A percentile compares a stretch with the other conserved stretches of the same genome.
Conservation (phyloP, 2,888 invertebrate genomes). For the Lasioglossum figueresi region DNA sequence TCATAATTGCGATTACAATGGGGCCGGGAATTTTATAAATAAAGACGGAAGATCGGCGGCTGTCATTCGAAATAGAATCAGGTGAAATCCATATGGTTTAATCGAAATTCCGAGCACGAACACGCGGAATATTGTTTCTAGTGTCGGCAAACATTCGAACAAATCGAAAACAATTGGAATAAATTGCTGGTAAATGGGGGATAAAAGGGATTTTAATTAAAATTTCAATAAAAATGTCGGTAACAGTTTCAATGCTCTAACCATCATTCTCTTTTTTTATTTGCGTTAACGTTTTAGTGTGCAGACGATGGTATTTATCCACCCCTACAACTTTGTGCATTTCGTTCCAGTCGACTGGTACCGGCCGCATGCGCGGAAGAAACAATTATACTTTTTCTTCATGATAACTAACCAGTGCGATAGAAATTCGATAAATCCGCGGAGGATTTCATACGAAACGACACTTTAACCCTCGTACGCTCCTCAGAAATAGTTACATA, state of each 20-base stretch:
- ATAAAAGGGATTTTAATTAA: not conserved
- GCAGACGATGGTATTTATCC: not conserved
- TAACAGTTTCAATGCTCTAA: not conserved
- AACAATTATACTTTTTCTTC: not conserved
- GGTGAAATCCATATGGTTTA: too few relatives aligned
- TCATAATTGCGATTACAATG: constrained; percentile 31
- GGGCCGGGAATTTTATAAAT: constrained; percentile 5
- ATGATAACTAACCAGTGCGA: not conserved
- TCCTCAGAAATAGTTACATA: too few relatives aligned
- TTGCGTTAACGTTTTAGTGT: not conserved
- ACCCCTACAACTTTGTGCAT: not conserved
- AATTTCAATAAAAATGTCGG: not conserved
- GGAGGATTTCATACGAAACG: not conserved
- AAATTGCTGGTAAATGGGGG: not conserved
- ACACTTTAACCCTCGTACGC: too few relatives aligned
- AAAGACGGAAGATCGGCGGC: not conserved
- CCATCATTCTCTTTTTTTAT: not conserved
- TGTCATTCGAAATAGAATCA: not conserved
- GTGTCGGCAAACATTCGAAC: not conserved
- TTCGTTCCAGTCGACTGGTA: not conserved
- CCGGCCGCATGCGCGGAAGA: not conserved
- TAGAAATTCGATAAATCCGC: not conserved
- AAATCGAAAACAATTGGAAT: not conserved
- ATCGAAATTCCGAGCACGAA: not conserved
- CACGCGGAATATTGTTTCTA: not conserved